These are phyloP conservation scores for Laspeyria flexula DNA, from an alignment of 2,888 invertebrate genomes.

Conservation along the genomic window DNA sequence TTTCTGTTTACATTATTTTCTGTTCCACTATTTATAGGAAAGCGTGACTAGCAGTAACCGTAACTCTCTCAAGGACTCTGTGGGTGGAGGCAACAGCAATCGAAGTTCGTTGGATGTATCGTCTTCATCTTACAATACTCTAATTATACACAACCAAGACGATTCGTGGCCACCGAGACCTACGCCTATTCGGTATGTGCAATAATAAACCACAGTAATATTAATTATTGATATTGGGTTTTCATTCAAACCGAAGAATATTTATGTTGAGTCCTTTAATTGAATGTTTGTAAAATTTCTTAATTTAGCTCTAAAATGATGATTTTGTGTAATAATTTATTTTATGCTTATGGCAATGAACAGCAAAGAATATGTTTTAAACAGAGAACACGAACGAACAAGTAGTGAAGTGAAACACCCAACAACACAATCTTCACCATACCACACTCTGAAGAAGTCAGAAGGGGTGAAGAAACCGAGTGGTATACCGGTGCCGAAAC, in stretches of 20 bases:
- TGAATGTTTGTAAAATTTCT: too few species aligned
- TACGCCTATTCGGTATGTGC: conserved; percentile 75
- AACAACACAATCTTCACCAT: conserved; percentile 77
- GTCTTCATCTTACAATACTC: conserved; percentile 92
- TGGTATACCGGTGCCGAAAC: conserved; percentile 78
- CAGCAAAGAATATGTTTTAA: too few species aligned
- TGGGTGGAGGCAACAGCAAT: conserved; percentile 86
- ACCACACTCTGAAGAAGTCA: conserved; percentile 77
- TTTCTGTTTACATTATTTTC: too few species aligned
- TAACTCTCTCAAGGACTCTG: conserved; percentile 87
- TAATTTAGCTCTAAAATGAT: too few species aligned
- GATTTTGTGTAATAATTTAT: too few species aligned
- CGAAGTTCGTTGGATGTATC: conserved; percentile 90
- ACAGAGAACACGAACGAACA: conserved; percentile 80
- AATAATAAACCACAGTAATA: too few species aligned
- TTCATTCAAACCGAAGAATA: too few species aligned
- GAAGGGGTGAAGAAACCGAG: conserved; percentile 77
- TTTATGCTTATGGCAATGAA: too few species aligned
- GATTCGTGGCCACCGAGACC: conserved; percentile 89
- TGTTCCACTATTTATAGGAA: conserved; percentile 57
- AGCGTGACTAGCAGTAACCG: conserved; percentile 85
- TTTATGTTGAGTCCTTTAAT: too few species aligned
- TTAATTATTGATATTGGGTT: too few species aligned
- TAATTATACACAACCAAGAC: conserved; percentile 93
- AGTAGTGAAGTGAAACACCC: conserved; percentile 80